These are phyloP conservation scores for Chaetogeoica ovagalla DNA, from an alignment of 2,888 invertebrate species.

Conservation along the genomic window DNA sequence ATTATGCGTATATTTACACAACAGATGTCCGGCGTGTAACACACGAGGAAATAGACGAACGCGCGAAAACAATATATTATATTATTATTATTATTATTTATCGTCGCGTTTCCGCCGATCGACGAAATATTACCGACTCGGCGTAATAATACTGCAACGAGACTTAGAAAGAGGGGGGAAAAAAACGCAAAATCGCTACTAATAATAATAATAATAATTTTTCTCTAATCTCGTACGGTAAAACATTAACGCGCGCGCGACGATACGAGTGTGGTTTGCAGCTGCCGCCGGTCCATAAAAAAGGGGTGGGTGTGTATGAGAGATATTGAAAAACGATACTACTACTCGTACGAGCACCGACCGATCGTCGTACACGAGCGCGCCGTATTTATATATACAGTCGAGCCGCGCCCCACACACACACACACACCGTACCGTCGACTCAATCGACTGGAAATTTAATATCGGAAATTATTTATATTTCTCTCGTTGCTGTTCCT, in stretches of 20 bases:
- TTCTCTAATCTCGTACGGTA: neutral
- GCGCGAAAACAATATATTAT: slow-evolving; percentile 13
- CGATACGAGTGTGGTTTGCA: slow-evolving; percentile 45
- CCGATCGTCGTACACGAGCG: too few species aligned
- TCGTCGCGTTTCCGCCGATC: slow-evolving; percentile 23
- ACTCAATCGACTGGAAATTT: slow-evolving; percentile 49
- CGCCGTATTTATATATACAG: neutral
- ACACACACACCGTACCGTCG: neutral
- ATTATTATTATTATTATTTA: too few species aligned
- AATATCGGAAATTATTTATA: slow-evolving; percentile 46
- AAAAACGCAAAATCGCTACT: slow-evolving; percentile 1
- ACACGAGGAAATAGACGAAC: neutral
- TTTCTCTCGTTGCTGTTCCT: neutral
- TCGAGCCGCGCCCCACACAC: neutral
- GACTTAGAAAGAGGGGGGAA: neutral
- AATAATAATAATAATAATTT: neutral
- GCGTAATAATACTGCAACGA: slow-evolving; percentile 20
- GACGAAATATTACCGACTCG: slow-evolving; percentile 40
- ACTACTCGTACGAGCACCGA: too few species aligned
- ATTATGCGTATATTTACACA: slow-evolving; percentile 3
- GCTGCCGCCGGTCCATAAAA: slow-evolving; percentile 7
- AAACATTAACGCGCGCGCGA: slow-evolving; percentile 8
- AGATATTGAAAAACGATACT: slow-evolving; percentile 10
- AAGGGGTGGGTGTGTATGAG: slow-evolving; percentile 13
- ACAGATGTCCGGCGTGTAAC: slow-evolving; percentile 23